These are phyloP conservation scores for Datnioides undecimradiatus DNA, from an alignment of 2,113 vertebrate species.

Conservation along the genomic window DNA sequence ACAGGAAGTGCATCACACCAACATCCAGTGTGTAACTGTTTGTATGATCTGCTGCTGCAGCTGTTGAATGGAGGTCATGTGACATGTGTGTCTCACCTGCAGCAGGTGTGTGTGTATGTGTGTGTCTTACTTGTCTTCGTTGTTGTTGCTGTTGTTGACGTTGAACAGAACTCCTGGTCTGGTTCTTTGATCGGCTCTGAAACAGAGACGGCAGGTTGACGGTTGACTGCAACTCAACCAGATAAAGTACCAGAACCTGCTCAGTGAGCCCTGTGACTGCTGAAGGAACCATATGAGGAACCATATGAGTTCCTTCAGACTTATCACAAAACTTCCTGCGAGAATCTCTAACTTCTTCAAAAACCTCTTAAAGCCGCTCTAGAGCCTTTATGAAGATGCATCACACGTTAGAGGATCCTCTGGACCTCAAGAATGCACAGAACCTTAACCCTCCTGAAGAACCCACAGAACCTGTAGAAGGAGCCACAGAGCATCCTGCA, in stretches of 20 bases:
- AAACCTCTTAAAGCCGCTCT: not conserved
- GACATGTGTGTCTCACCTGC: not conserved
- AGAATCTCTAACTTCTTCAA: not conserved
- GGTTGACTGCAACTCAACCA: not conserved
- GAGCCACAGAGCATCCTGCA: not conserved
- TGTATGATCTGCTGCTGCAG: no score
- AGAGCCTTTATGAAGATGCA: not conserved
- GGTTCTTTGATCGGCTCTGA: conserved; percentile 40
- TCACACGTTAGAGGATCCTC: not conserved
- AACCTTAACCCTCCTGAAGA: no score
- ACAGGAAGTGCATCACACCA: not conserved
- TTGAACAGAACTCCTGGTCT: conserved; percentile 84
- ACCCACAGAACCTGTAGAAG: not conserved
- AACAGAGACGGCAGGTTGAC: not conserved
- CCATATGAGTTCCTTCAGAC: no score
- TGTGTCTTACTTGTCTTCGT: conserved; percentile 85
- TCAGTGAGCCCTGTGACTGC: not conserved
- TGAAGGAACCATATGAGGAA: not conserved
- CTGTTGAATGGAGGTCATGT: not conserved
- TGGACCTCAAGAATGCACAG: not conserved
- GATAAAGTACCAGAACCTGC: not conserved
- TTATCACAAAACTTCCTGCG: not conserved
- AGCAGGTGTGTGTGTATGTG: conserved; percentile 16
- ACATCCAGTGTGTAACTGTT: not conserved
- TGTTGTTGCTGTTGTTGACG: conserved; percentile 94